Evolutionary conservation across 1,140 invertebrate genomes (phyloP).

Genomic region (Ostrea denselamellosa): DNA sequence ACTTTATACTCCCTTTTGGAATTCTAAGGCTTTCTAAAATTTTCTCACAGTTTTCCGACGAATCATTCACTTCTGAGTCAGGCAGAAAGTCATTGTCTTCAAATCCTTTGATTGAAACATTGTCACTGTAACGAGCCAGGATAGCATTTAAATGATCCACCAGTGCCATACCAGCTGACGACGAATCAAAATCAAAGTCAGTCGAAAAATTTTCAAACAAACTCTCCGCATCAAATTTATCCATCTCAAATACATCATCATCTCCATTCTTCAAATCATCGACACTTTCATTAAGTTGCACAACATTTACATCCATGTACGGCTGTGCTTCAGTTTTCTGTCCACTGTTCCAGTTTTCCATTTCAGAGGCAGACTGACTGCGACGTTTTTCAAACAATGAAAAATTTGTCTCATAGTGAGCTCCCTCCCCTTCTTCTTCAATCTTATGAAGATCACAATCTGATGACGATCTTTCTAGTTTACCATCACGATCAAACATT

Average conservation of each 20-base stretch:
- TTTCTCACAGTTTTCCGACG: slow-evolving; percentile 20
- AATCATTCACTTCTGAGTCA: slow-evolving; percentile 42
- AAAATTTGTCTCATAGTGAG: slow-evolving; percentile 43
- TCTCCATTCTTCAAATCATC: slow-evolving; percentile 39
- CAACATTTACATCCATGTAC: slow-evolving; percentile 47
- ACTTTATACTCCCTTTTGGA: slow-evolving; percentile 60
- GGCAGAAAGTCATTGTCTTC: slow-evolving; percentile 54
- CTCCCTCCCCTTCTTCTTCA: slow-evolving; percentile 1
- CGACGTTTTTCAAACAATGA: slow-evolving; percentile 30
- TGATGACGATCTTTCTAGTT: slow-evolving; percentile 12
- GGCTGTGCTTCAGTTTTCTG: not conserved
- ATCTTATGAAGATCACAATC: slow-evolving; percentile 42
- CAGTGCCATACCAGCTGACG: slow-evolving; percentile 65
- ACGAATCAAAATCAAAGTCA: slow-evolving; percentile 64
- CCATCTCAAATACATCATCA: slow-evolving; percentile 47
- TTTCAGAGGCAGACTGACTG: slow-evolving; percentile 21
- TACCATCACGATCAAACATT: slow-evolving; percentile 43
- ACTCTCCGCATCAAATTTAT: slow-evolving; percentile 49
- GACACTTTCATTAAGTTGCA: not conserved
- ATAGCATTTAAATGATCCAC: slow-evolving; percentile 72
- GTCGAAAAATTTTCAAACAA: slow-evolving; percentile 48
- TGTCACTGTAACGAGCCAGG: slow-evolving; percentile 65
- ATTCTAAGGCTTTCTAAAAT: slow-evolving; percentile 32
- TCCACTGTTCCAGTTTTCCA: not conserved
- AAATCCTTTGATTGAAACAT: slow-evolving; percentile 46